Evolutionary conservation across 1,140 invertebrate species (phyloP).

Genomic region (Bathynomus jamesi): DNA sequence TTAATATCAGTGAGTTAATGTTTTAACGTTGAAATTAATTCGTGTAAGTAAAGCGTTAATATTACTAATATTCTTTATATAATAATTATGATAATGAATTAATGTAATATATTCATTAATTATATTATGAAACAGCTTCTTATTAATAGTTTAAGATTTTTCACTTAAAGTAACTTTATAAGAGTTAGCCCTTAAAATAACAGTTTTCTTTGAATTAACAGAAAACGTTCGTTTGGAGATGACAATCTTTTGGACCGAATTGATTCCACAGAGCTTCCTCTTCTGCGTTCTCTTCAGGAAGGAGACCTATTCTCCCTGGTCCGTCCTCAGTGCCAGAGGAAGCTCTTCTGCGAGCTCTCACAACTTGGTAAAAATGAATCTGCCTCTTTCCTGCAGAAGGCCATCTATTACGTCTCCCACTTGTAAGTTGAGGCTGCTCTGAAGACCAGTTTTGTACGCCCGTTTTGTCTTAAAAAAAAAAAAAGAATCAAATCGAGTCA

Average conservation of each 20-base stretch:
- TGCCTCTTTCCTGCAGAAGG: slow-evolving; percentile 27
- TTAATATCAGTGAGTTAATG: no score
- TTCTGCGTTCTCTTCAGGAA: slow-evolving; percentile 21
- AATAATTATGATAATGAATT: no score
- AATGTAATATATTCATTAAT: no score
- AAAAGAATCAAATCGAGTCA: not conserved
- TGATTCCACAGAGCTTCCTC: slow-evolving; percentile 20
- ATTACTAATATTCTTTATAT: no score
- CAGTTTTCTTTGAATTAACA: not conserved
- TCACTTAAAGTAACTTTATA: no score
- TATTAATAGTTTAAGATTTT: no score
- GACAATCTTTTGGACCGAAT: slow-evolving; percentile 3
- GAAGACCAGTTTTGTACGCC: not conserved
- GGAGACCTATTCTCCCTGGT: slow-evolving; percentile 20
- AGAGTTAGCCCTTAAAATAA: no score
- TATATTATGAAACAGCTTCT: no score
- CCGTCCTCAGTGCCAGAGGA: slow-evolving; percentile 18
- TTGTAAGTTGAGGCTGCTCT: slow-evolving; percentile 17
- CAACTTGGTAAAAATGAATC: slow-evolving; percentile 18
- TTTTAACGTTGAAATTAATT: no score
- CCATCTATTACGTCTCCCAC: slow-evolving; percentile 24
- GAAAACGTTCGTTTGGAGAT: slow-evolving; percentile 18
- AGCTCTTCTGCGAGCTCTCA: slow-evolving; percentile 33
- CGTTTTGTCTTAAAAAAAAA: not conserved
- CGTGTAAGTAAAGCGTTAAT: no score